A percentile compares a stretch with the other conserved stretches of the same genome.
Evolutionary conservation across 2,888 invertebrate species (phyloP).

Genomic region (Orthonychiurus folsomi): DNA sequence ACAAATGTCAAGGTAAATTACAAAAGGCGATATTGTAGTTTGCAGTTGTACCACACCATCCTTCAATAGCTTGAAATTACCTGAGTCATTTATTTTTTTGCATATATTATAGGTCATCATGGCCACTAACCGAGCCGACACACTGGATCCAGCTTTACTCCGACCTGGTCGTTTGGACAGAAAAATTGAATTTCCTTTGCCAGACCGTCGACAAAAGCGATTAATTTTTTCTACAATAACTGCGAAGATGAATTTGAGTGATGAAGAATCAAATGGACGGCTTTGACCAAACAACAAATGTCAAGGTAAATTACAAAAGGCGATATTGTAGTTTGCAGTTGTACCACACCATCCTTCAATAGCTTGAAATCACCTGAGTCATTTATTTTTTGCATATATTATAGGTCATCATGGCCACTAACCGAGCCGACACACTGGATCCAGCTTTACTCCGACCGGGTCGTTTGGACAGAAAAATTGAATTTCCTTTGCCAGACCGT

Average conservation of each 20-base stretch:
- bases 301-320: conserved; percentile 59
- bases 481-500: conserved; percentile 93
- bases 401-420: conserved; percentile 86
- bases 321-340: too few species aligned
- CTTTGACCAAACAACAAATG: conserved; percentile 99
- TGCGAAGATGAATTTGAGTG: conserved; percentile 93
- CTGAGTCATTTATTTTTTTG: conserved; percentile 4
- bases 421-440: conserved; percentile 94
- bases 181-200: conserved; percentile 97
- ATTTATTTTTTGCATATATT: conserved; percentile 23
- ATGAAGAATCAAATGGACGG: conserved; percentile 99
- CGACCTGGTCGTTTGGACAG: conserved; percentile 93
- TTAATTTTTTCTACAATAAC: conserved; percentile 97
- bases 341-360: too few species aligned
- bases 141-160: conserved; percentile 91
- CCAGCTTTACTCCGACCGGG: conserved; percentile 94
- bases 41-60: too few species aligned
- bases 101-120: conserved; percentile 59
- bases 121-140: conserved; percentile 96
- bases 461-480: conserved; percentile 94
- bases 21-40: too few species aligned
- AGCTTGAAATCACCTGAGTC: too few species aligned
- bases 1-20: conserved; percentile 88
- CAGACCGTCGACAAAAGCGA: conserved; percentile 82
- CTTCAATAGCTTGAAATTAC: too few species aligned